Conservation (phyloP, 30 jellyfish, hydroid and myxozoan genomes). For the Clytia hemisphaerica region DNA sequence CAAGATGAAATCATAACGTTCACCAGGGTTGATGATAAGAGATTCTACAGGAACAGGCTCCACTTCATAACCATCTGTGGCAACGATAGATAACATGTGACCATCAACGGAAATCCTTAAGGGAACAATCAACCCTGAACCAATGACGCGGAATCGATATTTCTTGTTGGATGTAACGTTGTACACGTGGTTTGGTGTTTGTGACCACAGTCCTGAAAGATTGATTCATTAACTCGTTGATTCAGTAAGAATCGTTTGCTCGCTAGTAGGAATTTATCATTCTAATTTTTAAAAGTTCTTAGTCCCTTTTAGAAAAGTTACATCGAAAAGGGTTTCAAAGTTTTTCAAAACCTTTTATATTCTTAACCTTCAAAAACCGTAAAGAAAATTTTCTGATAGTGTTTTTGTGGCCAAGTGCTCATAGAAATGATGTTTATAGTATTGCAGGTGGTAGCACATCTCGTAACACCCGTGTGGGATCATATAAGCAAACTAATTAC, state of each 20-base stretch:
- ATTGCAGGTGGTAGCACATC: not conserved
- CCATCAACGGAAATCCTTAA: slow-evolving; percentile 78
- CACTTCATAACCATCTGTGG: slow-evolving; percentile 81
- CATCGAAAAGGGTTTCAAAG: too few relatives aligned
- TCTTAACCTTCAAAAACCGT: too few relatives aligned
- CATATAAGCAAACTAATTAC: not conserved
- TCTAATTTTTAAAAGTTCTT: too few relatives aligned
- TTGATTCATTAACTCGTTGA: too few relatives aligned
- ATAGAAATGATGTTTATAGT: not conserved
- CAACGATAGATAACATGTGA: slow-evolving; percentile 58
- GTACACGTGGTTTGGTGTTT: slow-evolving; percentile 67
- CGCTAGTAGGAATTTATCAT: too few relatives aligned
- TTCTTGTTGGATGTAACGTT: slow-evolving; percentile 54
- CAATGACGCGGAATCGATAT: slow-evolving; percentile 87
- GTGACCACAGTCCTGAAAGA: slow-evolving; percentile 47
- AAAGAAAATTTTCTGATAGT: too few relatives aligned
- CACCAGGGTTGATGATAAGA: slow-evolving; percentile 82
- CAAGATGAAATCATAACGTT: slow-evolving; percentile 71
- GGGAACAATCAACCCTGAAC: slow-evolving; percentile 78
- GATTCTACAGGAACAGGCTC: slow-evolving; percentile 62
- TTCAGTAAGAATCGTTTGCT: too few relatives aligned
- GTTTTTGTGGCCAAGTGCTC: too few relatives aligned
- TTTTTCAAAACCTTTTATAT: too few relatives aligned
- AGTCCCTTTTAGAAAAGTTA: too few relatives aligned
- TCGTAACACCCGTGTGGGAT: not conserved